phyloP scores from a whole-genome alignment of 2,113 vertebrate genomes.

The Alaudala cheleensis region DNA sequence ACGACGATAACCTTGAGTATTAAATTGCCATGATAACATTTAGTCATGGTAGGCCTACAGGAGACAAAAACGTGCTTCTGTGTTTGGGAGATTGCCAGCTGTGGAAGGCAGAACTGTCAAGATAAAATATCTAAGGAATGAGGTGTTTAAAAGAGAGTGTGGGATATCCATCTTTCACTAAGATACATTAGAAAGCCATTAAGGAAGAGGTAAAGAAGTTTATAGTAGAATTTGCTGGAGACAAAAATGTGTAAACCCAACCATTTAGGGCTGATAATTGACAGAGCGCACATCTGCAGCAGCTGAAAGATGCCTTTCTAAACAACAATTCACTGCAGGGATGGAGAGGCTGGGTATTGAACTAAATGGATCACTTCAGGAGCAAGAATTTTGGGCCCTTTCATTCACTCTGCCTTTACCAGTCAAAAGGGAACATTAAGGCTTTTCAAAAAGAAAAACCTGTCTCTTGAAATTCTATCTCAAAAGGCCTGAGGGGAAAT shows the following conservation, averaged over 20 bases:
- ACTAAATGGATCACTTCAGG: constrained; percentile 1
- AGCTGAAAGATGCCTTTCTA: constrained; percentile 52
- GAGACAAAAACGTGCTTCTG: constrained; percentile 49
- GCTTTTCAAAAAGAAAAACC: neutral
- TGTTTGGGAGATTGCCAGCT: constrained; percentile 52
- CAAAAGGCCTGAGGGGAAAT: neutral
- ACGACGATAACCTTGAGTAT: neutral
- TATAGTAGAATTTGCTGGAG: constrained; percentile 49
- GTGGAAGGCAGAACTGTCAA: constrained; percentile 52
- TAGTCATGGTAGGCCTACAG: constrained; percentile 36
- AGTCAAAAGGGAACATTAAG: neutral
- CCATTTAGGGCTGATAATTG: constrained; percentile 54
- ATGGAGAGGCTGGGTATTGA: neutral
- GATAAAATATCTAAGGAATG: constrained; percentile 65
- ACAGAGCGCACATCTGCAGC: constrained; percentile 49
- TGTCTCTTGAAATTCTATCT: neutral
- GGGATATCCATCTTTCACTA: constrained; percentile 63
- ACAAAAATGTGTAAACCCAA: constrained; percentile 48
- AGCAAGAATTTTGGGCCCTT: constrained; percentile 12
- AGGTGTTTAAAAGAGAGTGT: constrained; percentile 39
- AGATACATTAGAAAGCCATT: constrained; percentile 67
- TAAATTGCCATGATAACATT: constrained; percentile 43
- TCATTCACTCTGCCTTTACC: neutral
- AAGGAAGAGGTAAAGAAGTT: constrained; percentile 55
- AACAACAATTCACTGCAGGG: constrained; percentile 25